Base-by-base conservation (phyloP, 1,140 invertebrate genomes). In the Heliconius eleuchia region DNA sequence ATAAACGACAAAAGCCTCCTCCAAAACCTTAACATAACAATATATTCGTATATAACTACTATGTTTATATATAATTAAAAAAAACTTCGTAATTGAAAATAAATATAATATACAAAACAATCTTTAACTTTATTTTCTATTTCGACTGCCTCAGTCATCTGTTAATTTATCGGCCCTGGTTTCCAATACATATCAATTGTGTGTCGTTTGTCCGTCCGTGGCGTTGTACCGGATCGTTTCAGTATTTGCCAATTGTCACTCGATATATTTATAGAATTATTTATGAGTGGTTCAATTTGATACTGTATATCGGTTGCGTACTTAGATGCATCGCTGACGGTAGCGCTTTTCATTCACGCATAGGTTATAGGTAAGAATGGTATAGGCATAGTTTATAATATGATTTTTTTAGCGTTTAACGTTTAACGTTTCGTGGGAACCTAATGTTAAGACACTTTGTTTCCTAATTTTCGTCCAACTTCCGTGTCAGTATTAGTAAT, bases 171-270 rank as follows among this genome's bases (percentile, higher is more conserved):
- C 82, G 85, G 52, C 83, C 83, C 74, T 84, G 82, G 85, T 82
- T 88, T 87, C 80, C 86, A 88, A 87, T 88, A 86, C 87, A 86
- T 84, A 86, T 90, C 87, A 89, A 89, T 90, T 88, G 81, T 82
- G 76, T 83, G 83, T 87, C 84, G 83, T 85, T 86, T 87, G 84
- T 83, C 74, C 74, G 76, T 81, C 76, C 42, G 83, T n/a, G 7
- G n/a, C 77, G 85, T 46, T 46, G 42, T 46, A 4, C 81, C 73
- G 81, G 84, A 84, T 85, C 81, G 82, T 78, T 82, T 85, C 82
- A 81, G 84, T 87, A 82, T 84, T 74, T 42, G 79, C 78, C 80
- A 82, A 85, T 84, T 80, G 84, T 39, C 70, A 83, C 81, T 78
- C 81, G 85, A 88, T 87, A 66, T 66, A 86, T 86, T 85, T 84